Base-by-base conservation (phyloP, 2,113 vertebrate genomes). In the Canis aureus region DNA sequence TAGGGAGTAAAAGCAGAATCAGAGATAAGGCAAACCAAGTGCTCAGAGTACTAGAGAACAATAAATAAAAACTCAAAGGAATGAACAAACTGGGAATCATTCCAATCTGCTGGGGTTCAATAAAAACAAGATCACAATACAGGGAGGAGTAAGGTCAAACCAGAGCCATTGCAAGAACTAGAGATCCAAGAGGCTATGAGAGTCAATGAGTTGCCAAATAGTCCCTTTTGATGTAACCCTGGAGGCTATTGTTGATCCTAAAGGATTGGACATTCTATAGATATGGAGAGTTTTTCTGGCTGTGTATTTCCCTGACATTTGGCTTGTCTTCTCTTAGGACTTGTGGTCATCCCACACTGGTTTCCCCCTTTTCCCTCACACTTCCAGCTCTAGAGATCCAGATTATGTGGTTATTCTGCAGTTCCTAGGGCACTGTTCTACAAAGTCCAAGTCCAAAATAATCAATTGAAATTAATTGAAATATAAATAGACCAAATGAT, bases 391-490 rank as follows among this genome's bases (percentile, higher is more conserved):
- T 74, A 38, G 25, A 84, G 10, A 13, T 92, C 12, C 3, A 92
- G n/a, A 87, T 8, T 55, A 23, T 32, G 11, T 1, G 66, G 81
- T 93, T 59, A 90, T 80, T 83, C 17, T 80, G 1, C 11, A 57
- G 66, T 78, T 85, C 25, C 60, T 62, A 60, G 23, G 43, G 6
- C 3, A 73, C 0, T 90, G 35, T 55, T 90, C 92, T 94, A 88
- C 17, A 97, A 82, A 93, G 19, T 69, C 0, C 2, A 76, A 86
- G 23, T 66, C 15, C 8, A 74, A 96, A 82, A 29, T 83, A 82
- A 97, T 84, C 29, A 74, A 92, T 13, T 57, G 5, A 82, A 91
- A 96, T 96, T 93, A 96, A 94, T 27, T 71, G 22, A 93, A 90
- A 74, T 92, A 96, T 76, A 94, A 96, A 67, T 51, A 25, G 7